These are phyloP conservation scores for Pluvialis apricaria DNA, from an alignment of 2,113 vertebrate species.

Conservation along the genomic window DNA sequence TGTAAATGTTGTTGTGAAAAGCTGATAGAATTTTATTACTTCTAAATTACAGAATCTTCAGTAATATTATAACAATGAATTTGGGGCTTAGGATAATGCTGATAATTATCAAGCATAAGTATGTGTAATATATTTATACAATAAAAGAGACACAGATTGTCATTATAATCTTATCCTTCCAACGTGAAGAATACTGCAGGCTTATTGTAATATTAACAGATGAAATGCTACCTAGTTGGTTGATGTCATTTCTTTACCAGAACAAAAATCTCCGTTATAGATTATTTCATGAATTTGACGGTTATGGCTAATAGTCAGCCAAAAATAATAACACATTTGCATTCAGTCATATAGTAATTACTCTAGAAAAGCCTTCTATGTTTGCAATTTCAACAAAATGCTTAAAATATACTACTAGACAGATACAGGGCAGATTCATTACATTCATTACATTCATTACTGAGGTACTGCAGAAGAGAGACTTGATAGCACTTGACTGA, in stretches of 20 bases:
- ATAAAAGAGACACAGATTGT: not conserved
- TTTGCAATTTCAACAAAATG: not conserved
- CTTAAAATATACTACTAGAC: not conserved
- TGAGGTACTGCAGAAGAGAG: not conserved
- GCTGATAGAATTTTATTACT: slow-evolving; percentile 24
- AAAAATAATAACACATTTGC: not conserved
- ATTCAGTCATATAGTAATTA: not conserved
- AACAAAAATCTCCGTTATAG: not conserved
- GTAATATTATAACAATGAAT: not conserved
- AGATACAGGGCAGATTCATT: not conserved
- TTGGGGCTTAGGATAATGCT: not conserved
- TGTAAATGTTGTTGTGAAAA: slow-evolving; percentile 56
- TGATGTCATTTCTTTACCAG: not conserved
- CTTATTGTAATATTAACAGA: not conserved
- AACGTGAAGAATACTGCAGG: not conserved
- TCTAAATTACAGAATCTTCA: slow-evolving; percentile 16
- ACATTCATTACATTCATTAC: too few relatives aligned
- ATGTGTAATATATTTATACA: not conserved
- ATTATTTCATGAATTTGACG: not conserved
- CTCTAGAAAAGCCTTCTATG: not conserved
- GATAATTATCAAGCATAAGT: not conserved
- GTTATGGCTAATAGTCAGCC: not conserved
- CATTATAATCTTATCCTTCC: not conserved
- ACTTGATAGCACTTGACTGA: not conserved
- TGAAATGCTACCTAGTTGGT: not conserved